These are phyloP conservation scores for Trichechus manatus DNA, from an alignment of 2,113 vertebrate genomes.

Conservation along the genomic window DNA sequence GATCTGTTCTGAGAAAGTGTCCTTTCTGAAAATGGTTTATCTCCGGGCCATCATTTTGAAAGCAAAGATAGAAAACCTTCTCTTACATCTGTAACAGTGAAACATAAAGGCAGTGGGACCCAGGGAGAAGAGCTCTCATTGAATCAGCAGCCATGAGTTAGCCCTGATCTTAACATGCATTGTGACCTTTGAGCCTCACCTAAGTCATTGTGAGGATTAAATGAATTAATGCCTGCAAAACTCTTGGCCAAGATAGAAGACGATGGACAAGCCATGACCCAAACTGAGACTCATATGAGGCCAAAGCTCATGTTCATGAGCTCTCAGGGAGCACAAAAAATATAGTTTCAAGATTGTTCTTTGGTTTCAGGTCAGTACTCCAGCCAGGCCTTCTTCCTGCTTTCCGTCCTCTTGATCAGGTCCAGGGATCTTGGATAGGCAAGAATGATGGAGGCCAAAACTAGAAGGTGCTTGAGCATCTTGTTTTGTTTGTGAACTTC, in stretches of 20 bases:
- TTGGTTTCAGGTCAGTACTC: neutral
- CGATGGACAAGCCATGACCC: neutral
- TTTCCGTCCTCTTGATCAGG: neutral
- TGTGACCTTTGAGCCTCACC: neutral
- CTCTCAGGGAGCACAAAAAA: neutral
- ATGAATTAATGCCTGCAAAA: neutral
- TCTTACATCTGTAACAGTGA: neutral
- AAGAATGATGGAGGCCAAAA: neutral
- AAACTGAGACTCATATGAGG: neutral
- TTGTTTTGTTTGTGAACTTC: neutral
- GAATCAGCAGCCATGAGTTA: neutral
- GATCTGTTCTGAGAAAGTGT: neutral
- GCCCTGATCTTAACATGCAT: neutral
- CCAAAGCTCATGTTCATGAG: neutral
- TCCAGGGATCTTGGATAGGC: neutral
- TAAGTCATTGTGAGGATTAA: neutral
- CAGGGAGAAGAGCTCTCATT: too few species aligned
- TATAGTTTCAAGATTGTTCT: accelerated
- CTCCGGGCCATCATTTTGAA: neutral
- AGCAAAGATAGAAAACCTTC: neutral
- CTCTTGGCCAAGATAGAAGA: neutral
- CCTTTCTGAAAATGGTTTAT: neutral
- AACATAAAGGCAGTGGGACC: neutral
- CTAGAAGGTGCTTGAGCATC: neutral
- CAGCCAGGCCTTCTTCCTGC: neutral